Conservation (phyloP, 2,113 vertebrate genomes). For the Oryctolagus cuniculus region mOryCun1.1 NC_091441.1:119915501-119916000, state of each 20-base stretch:
- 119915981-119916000: background rate
- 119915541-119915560: background rate
- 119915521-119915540: background rate
- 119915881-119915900: no score
- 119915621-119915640: background rate
- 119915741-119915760: background rate
- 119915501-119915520: conserved; percentile 1
- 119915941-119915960: background rate
- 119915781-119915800: background rate
- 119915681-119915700: background rate
- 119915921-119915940: background rate
- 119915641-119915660: background rate
- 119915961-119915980: rapidly evolving
- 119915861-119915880: background rate
- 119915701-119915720: background rate
- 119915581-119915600: background rate
- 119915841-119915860: background rate
- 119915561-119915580: background rate
- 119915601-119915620: background rate
- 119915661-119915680: background rate
- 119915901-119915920: background rate
- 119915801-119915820: background rate
- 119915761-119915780: background rate
- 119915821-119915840: background rate
- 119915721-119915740: background rate